Evolutionary conservation across 2,888 invertebrate species (phyloP).

Genomic region (Incurvaria masculella): DNA sequence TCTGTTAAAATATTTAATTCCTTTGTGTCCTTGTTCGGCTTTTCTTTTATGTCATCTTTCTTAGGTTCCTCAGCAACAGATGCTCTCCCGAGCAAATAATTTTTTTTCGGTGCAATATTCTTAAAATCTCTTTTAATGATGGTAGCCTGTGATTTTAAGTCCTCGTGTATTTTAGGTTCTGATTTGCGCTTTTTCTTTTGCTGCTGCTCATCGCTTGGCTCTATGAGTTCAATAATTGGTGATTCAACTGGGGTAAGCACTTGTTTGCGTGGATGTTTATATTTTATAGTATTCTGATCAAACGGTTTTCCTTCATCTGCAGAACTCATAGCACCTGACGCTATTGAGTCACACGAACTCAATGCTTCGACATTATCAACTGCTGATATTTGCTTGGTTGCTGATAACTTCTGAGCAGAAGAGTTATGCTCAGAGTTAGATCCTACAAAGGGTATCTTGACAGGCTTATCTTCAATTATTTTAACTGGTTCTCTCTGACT

Average conservation of each 20-base stretch:
- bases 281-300: conserved; percentile 35
- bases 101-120: conserved; percentile 38
- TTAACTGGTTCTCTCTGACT: conserved; percentile 34
- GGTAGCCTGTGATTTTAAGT: conserved; percentile 20
- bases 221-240: conserved; percentile 45
- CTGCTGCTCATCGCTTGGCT: conserved; percentile 40
- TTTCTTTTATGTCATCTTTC: not conserved
- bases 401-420: conserved; percentile 27
- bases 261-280: conserved; percentile 49
- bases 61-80: conserved; percentile 22
- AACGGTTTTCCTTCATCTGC: conserved; percentile 27
- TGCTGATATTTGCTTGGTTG: conserved; percentile 19
- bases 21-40: not conserved
- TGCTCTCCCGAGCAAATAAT: conserved; percentile 36
- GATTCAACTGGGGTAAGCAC: conserved; percentile 45
- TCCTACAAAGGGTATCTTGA: conserved; percentile 44
- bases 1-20: no score
- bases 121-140: conserved; percentile 26
- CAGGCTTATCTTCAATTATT: conserved; percentile 48
- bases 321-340: conserved; percentile 31
- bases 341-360: conserved; percentile 31
- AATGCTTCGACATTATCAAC: conserved; percentile 22
- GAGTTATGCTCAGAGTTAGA: conserved; percentile 29
- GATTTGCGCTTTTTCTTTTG: conserved; percentile 40
- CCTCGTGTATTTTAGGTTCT: conserved; percentile 21